A percentile compares a stretch with the other conserved stretches of the same genome.
phyloP scores from a whole-genome alignment of 2,797 vertebrate species.

The Arnoldichthys spilopterus region DNA sequence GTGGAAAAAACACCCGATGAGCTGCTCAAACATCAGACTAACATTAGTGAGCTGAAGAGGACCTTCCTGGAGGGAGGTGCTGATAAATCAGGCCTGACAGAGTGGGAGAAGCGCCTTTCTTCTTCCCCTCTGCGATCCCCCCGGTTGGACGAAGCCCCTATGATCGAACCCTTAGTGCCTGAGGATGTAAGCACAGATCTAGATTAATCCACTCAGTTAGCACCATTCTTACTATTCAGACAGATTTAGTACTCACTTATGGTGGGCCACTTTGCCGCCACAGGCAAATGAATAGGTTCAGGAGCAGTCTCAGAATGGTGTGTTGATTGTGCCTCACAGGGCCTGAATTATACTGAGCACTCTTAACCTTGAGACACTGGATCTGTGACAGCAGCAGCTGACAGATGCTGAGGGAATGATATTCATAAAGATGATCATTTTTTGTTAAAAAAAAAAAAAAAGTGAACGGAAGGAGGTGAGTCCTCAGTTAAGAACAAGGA shows the following conservation, averaged over 20 bases:
- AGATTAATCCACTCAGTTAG: neutral
- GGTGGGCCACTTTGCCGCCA: neutral
- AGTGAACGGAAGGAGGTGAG: conserved; percentile 11
- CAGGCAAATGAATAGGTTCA: conserved; percentile 32
- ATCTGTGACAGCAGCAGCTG: conserved; percentile 23
- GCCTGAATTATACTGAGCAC: conserved; percentile 18
- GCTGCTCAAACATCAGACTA: conserved; percentile 85
- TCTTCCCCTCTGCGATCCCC: conserved; percentile 84
- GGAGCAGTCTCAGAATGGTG: conserved; percentile 13
- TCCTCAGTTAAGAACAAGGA: conserved; percentile 5
- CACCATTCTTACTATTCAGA: neutral
- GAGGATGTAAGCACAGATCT: conserved; percentile 74
- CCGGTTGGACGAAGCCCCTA: conserved; percentile 88
- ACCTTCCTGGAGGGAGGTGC: conserved; percentile 86
- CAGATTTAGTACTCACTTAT: neutral
- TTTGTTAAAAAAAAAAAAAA: neutral
- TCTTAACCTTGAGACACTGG: conserved; percentile 33
- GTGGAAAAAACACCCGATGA: conserved; percentile 85
- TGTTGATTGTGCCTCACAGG: neutral
- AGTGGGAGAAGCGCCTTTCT: conserved; percentile 96
- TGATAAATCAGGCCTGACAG: conserved; percentile 80
- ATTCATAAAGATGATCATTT: too few relatives aligned
- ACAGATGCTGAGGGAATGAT: conserved; percentile 30
- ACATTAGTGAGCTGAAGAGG: conserved; percentile 92
- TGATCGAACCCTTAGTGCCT: conserved; percentile 94